Conservation (phyloP, 2,888 invertebrate genomes). For the Ennomos quercinarius region DNA sequence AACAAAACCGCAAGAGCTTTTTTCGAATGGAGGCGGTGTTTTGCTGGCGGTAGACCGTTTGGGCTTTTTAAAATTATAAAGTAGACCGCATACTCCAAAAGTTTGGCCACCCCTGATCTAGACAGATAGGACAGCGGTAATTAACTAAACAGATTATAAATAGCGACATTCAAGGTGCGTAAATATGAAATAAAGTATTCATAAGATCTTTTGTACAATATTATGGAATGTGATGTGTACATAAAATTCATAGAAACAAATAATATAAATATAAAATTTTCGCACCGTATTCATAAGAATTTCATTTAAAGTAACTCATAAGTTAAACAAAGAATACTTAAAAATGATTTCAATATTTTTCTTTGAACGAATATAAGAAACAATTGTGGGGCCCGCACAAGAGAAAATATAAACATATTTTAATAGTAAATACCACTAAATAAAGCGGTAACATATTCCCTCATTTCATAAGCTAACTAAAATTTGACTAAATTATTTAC, state of each 20-base stretch:
- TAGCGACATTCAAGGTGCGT: not conserved
- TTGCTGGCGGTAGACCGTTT: no score
- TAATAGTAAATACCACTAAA: constrained; percentile 26
- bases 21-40: no score
- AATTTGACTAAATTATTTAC: constrained; percentile 29
- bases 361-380: constrained; percentile 15
- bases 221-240: constrained; percentile 78
- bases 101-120: no score
- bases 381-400: constrained; percentile 30
- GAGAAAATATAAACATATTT: constrained; percentile 18
- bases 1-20: no score
- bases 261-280: constrained; percentile 33
- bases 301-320: constrained; percentile 26
- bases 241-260: constrained; percentile 54
- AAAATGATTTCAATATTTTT: constrained; percentile 8
- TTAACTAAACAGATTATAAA: constrained; percentile 2
- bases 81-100: no score
- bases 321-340: constrained; percentile 6
- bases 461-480: constrained; percentile 28
- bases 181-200: not conserved
- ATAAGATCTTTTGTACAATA: constrained; percentile 63
- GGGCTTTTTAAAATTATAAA: no score
- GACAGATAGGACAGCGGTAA: no score
- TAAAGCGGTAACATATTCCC: constrained; percentile 28
- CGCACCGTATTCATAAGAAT: constrained; percentile 70